Evolutionary conservation across 2,888 invertebrate genomes (phyloP).

Genomic region (Vesta saturnalis): DNA sequence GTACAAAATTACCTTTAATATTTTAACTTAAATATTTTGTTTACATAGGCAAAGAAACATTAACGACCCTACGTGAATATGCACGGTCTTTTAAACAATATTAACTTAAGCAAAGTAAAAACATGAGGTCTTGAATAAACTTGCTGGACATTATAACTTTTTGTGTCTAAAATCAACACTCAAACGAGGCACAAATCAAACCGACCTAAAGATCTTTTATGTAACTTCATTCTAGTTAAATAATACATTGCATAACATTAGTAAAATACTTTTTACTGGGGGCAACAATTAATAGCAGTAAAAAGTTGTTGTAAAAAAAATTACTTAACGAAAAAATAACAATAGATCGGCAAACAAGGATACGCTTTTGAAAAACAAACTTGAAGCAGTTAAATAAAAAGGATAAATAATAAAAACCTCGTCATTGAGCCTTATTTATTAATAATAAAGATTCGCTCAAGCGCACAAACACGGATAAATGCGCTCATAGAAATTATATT

Average conservation of each 20-base stretch:
- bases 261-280: constrained; percentile 21
- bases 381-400: constrained; percentile 27
- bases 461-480: constrained; percentile 38
- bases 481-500: constrained; percentile 38
- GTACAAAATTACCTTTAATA: not conserved
- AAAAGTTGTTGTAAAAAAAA: constrained; percentile 21
- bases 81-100: constrained; percentile 30
- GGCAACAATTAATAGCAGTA: constrained; percentile 28
- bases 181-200: constrained; percentile 17
- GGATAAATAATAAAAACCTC: constrained; percentile 29
- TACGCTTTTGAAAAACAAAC: constrained; percentile 23
- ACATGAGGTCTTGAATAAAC: constrained; percentile 29
- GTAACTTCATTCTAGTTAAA: constrained; percentile 33
- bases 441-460: constrained; percentile 36
- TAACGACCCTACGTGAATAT: constrained; percentile 37
- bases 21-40: constrained; percentile 9
- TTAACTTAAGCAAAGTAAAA: constrained; percentile 35
- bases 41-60: constrained; percentile 36
- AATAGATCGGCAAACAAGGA: constrained; percentile 29
- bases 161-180: constrained; percentile 35
- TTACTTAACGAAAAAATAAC: constrained; percentile 32
- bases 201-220: constrained; percentile 29
- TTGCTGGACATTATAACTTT: constrained; percentile 37
- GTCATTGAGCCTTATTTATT: constrained; percentile 34
- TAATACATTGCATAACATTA: constrained; percentile 26